Base-by-base conservation (phyloP, 1,140 invertebrate genomes). In the Hyles vespertilio region DNA sequence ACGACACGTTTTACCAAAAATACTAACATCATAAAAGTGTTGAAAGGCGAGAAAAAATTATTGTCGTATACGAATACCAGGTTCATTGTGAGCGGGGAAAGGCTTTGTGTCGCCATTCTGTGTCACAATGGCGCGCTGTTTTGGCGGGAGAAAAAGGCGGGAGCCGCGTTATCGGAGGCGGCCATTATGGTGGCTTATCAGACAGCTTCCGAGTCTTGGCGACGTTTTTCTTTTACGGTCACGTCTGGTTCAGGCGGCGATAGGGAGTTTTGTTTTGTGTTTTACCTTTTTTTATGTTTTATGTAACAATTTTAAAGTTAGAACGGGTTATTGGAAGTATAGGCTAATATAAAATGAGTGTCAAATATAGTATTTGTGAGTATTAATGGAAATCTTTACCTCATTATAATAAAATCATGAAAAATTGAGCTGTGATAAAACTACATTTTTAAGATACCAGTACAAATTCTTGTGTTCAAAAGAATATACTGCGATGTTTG, bases 101-200 rank as follows among this genome's bases (percentile, higher is more conserved):
- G 61, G 57, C 79, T 79, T 84, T 84, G 81, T 87, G 80, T 72
- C 65, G 77, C 62, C 69, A 76, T 86, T 84, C 71, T 74, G 65
- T 49, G 69, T 65, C 70, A 84, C 79, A 81, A 79, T 77, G 76
- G 75, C 80, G 72, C 74, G 75, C 60, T 78, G 76, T 79, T 81
- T 79, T 79, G 81, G 77, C 79, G 80, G 77, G 84, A 87, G 85
- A 87, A 86, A 87, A 89, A 86, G 84, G 82, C 82, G 84, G 85
- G 74, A 77, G 69, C 77, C 72, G 54, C 75, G 80, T 83, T 89
- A 89, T 89, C 85, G 80, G 74, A 73, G 64, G 63, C 62, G 68
- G 80, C 89, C 89, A 89, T 90, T 90, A 89, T 84, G 85, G 78
- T 60, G 76, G 83, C 87, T 90, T 89, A 89, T 89, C 87, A 84